phyloP scores from a whole-genome alignment of 2,888 invertebrate genomes.

The Drosophila birchii region DNA sequence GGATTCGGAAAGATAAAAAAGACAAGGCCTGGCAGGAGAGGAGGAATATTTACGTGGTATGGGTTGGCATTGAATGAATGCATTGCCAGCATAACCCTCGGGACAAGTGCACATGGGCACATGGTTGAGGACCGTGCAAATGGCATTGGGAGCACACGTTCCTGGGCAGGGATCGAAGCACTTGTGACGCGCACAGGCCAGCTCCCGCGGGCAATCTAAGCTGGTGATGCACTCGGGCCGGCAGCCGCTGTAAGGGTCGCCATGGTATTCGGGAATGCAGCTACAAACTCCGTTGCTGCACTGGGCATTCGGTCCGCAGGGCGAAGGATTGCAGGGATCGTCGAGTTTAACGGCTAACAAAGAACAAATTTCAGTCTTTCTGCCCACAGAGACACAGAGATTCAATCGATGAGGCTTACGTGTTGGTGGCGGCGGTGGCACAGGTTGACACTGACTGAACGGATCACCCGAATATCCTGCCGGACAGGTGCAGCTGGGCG shows the following conservation, averaged over 20 bases:
- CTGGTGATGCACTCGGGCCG: constrained; percentile 93
- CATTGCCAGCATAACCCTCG: constrained; percentile 90
- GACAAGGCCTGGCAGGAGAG: background rate
- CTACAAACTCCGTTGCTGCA: constrained; percentile 85
- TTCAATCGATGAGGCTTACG: constrained; percentile 20
- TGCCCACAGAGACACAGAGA: background rate
- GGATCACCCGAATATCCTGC: constrained; percentile 89
- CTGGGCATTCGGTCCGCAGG: constrained; percentile 91
- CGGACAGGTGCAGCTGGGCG: constrained; percentile 89
- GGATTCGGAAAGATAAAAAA: background rate
- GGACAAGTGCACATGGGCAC: constrained; percentile 91
- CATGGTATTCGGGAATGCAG: constrained; percentile 88
- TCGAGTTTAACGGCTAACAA: constrained; percentile 76
- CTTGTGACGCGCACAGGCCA: constrained; percentile 90
- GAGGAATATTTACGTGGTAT: constrained; percentile 81
- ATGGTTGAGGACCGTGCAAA: constrained; percentile 91
- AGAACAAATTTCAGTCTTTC: constrained; percentile 3
- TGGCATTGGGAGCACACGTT: constrained; percentile 91
- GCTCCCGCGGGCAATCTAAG: constrained; percentile 89
- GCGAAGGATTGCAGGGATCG: constrained; percentile 90
- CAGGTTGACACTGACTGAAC: constrained; percentile 89
- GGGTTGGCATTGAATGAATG: constrained; percentile 86
- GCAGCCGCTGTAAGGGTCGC: constrained; percentile 91
- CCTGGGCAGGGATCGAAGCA: constrained; percentile 92
- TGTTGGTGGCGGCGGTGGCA: constrained; percentile 82